Conservation (phyloP, 2,113 vertebrate genomes). For the Sphaerodactylus townsendi region DNA sequence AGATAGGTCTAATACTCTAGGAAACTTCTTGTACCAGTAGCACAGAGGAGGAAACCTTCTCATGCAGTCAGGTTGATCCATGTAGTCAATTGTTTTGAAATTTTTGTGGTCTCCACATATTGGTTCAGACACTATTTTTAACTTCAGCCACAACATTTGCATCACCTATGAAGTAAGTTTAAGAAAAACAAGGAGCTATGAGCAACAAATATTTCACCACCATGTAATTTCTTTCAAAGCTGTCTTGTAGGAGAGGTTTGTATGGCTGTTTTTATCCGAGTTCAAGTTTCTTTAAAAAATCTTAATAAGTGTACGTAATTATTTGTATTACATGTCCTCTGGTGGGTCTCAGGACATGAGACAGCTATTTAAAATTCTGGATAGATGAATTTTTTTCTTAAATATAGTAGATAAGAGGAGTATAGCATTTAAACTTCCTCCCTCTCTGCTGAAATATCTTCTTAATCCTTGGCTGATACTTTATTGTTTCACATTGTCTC, state of each 20-base stretch:
- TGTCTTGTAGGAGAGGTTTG: background rate
- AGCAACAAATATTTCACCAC: background rate
- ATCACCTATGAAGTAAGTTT: background rate
- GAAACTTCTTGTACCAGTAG: background rate
- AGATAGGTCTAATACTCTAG: background rate
- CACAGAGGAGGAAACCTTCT: background rate
- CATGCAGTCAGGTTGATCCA: background rate
- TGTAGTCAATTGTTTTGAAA: background rate
- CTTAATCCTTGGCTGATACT: background rate
- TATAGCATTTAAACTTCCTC: background rate
- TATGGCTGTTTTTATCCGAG: background rate
- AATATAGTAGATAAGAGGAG: background rate
- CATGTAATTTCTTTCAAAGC: background rate
- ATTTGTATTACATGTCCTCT: background rate
- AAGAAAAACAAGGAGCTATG: background rate
- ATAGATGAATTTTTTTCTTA: background rate
- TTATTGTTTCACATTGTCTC: fast-evolving
- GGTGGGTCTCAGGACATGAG: background rate
- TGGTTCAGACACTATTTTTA: background rate
- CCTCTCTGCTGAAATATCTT: background rate
- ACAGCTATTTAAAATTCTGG: background rate
- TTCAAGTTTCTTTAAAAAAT: too few relatives aligned
- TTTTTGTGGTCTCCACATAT: background rate
- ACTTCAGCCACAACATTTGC: too few relatives aligned
- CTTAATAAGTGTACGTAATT: background rate